Percentiles rank a stretch among this genome's conserved stretches.
Conservation (phyloP, 2,113 vertebrate species). For the Hippocampus guttulatus region DNA sequence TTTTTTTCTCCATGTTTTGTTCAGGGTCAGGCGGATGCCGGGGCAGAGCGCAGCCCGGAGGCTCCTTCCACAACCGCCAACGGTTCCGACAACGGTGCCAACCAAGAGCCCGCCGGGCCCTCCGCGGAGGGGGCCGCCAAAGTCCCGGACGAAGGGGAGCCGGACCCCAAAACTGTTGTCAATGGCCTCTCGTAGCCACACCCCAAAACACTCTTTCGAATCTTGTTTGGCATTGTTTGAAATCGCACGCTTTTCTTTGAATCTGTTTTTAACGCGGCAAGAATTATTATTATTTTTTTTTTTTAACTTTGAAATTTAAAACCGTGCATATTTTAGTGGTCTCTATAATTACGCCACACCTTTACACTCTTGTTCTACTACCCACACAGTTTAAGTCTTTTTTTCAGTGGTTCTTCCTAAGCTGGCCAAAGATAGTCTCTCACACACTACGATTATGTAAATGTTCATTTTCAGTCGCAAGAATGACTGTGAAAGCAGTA, state of each 20-base stretch:
- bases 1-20: not conserved
- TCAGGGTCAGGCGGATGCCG: constrained; percentile 81
- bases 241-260: constrained; percentile 24
- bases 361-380: constrained; percentile 49
- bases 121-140: constrained; percentile 74
- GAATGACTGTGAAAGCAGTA: constrained; percentile 37
- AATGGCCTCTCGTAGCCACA: constrained; percentile 91
- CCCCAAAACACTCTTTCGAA: constrained; percentile 45
- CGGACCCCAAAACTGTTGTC: constrained; percentile 78
- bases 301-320: constrained; percentile 56
- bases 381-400: constrained; percentile 47
- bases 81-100: constrained; percentile 69
- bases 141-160: constrained; percentile 75
- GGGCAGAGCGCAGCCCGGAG: constrained; percentile 81
- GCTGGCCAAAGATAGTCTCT: constrained; percentile 98
- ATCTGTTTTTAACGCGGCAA: constrained; percentile 41
- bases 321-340: constrained; percentile 42
- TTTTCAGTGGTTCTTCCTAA: constrained; percentile 93
- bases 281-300: constrained; percentile 65
- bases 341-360: constrained; percentile 29
- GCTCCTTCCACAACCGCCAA: constrained; percentile 77
- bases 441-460: constrained; percentile 71
- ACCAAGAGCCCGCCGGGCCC: constrained; percentile 68
- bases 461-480: constrained; percentile 85
- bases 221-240: constrained; percentile 41